A percentile compares a stretch with the other conserved stretches of the same genome.
phyloP scores from a whole-genome alignment of 1,140 invertebrate species.

The Musca vetustissima region DNA sequence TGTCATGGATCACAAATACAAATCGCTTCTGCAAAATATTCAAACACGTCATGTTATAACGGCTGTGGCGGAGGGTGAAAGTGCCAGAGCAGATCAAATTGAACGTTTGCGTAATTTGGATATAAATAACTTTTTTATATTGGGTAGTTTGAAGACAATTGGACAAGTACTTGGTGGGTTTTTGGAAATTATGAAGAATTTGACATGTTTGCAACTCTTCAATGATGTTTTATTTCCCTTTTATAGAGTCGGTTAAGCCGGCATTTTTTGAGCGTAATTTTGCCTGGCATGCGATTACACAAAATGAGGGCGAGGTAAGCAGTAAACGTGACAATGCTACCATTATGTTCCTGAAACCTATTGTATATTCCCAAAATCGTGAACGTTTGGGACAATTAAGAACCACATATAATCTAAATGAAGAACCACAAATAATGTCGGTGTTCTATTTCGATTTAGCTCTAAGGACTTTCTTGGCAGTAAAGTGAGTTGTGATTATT shows the following conservation, averaged over 20 bases:
- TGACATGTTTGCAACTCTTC: too few species aligned
- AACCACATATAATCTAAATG: constrained; percentile 69
- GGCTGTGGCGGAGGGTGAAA: constrained; percentile 61
- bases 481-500: constrained; percentile 62
- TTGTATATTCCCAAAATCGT: constrained; percentile 62
- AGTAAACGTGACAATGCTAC: constrained; percentile 71
- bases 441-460: constrained; percentile 87
- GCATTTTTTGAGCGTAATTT: constrained; percentile 59
- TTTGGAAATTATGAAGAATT: too few species aligned
- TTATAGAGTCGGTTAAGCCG: constrained; percentile 49
- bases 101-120: constrained; percentile 74
- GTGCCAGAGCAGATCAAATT: constrained; percentile 66
- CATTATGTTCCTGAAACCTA: constrained; percentile 67
- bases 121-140: constrained; percentile 84
- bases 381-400: constrained; percentile 68
- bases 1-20: constrained; percentile 91
- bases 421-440: constrained; percentile 70
- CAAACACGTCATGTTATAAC: constrained; percentile 83
- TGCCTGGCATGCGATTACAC: constrained; percentile 68
- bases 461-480: constrained; percentile 69
- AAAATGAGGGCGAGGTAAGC: constrained; percentile 68
- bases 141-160: constrained; percentile 72
- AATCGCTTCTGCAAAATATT: constrained; percentile 82
- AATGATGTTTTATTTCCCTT: too few species aligned
- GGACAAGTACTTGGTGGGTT: constrained; percentile 64